These are phyloP conservation scores for Centropus unirufus DNA, from an alignment of 2,113 vertebrate genomes.

Conservation along the genomic window DNA sequence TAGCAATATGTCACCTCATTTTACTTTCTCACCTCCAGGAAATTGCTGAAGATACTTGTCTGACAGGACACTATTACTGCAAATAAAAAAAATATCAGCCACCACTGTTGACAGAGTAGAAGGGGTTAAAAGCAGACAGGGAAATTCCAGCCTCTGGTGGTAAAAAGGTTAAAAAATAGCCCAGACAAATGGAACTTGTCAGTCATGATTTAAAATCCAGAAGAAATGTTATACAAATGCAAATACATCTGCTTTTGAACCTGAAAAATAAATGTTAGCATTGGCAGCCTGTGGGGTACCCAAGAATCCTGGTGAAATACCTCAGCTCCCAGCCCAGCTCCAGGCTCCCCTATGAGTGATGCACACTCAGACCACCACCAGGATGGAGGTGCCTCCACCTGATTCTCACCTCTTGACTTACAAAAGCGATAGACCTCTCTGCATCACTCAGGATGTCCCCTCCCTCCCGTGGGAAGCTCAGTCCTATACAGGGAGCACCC, in stretches of 20 bases:
- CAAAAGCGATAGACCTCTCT: background rate
- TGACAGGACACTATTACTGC: background rate
- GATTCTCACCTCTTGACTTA: background rate
- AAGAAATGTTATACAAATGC: background rate
- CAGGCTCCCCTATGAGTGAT: background rate
- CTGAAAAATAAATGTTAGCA: background rate
- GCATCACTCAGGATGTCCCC: accelerated
- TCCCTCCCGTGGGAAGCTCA: accelerated
- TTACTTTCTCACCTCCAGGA: background rate
- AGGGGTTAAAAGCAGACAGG: background rate
- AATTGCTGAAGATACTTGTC: background rate
- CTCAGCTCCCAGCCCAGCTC: background rate
- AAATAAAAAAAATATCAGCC: background rate
- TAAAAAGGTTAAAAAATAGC: background rate
- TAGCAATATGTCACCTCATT: background rate
- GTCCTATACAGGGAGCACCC: background rate
- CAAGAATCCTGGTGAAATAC: background rate
- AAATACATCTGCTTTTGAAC: background rate
- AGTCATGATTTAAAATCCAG: background rate
- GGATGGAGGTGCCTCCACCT: background rate
- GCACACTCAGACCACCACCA: background rate
- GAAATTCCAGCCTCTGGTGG: background rate
- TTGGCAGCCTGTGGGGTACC: background rate
- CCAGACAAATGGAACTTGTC: background rate
- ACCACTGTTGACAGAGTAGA: background rate